Base-by-base conservation (phyloP, 2,113 vertebrate species). In the Nicator chloris region DNA sequence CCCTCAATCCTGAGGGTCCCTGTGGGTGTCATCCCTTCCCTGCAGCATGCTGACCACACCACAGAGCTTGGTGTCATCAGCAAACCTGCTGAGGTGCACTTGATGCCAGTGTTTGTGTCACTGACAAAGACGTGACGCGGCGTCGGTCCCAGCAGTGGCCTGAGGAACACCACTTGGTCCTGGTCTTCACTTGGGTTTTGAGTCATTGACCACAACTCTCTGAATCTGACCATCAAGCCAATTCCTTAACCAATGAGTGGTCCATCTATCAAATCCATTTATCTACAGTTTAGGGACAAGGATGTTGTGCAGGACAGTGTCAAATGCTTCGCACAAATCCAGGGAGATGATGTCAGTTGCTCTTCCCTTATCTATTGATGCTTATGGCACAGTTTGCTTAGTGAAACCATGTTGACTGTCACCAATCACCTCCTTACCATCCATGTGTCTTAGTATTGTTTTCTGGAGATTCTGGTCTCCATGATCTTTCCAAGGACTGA, bases 61-160 rank as follows among this genome's bases (percentile, higher is more conserved):
- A n/a, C 73, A 30, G 28, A 45, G 64, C 23, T 47, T 13, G 33
- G 33, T 53, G 54, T 39, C 1, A 0, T 7, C 24, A 51, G 54
- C 30, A 24, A 3, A 5, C 64, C 42, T 39, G 47, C 23, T 61
- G 64, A 45, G 63, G 13, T 23, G 40, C 24, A 4, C 47, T 70
- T 1, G 1, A 6, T 61, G 39, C 10, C 20, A 0, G 15, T 33
- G 39, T 16, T 47, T 0, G 2, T 39, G 47, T 61, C 24, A 3
- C 47, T 8, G 10, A 16, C 19, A 19, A 5, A 24, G 33, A 3
- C 16, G 40, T n/a, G n/a, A 14, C 65, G 24, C 23, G 10, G 20
- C 0, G 1, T 40, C 1, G 0, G 23, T 61, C 8, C 54, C 47
- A 20, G 1, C 23, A 2, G 20, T 1, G 11, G 23, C 11, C 44